Base-by-base conservation (phyloP, 2,113 vertebrate species). In the Helogale parvula region DNA sequence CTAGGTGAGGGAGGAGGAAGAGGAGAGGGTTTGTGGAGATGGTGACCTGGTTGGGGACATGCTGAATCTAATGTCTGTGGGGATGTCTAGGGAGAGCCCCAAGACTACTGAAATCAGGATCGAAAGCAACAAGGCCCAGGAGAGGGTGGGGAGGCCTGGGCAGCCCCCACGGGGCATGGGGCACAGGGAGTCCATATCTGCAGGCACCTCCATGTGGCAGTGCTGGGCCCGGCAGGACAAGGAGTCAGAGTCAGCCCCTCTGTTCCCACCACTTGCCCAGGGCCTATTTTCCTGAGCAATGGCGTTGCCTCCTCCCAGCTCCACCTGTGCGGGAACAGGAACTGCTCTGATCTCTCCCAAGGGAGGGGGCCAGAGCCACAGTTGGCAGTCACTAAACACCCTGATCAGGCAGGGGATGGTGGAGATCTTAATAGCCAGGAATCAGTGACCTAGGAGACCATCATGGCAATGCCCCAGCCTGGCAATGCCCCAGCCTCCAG, bases 361-460 rank as follows among this genome's bases (percentile, higher is more conserved):
- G 98, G 97, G 79, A 93, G 77, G 79, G 88, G 92, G 80, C 57
- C 0, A 0, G 92, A 79, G 76, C 83, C 96, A 94, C 98, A 97
- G 97, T 97, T 97, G 97, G 92, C 90, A 90, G 95, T 96, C 90
- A 97, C 97, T 97, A 98, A 86, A 89, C 88, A 97, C 96, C 96
- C 94, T 31, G 79, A 77, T 89, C 88, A 15, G 71, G 93, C 68
- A 91, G 71, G 91, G 92, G 74, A 89, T 52, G 92, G 79, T 8
- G 0, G 33, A 79, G 97, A 84, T 97, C 97, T 97, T 97, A 97
- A 97, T 97, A 98, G 96, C 93, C 50, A 68, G 88, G 85, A 96
- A 93, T 93, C 50, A 0, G 71, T 86, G 94, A 88, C 97, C 96
- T 93, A 79, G 65, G 94, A 98, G 96, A 97, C 86, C 72, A 54